Percentiles rank a stretch among this genome's conserved stretches.
phyloP scores from a whole-genome alignment of 2,113 vertebrate genomes.

The Progne subis region DNA sequence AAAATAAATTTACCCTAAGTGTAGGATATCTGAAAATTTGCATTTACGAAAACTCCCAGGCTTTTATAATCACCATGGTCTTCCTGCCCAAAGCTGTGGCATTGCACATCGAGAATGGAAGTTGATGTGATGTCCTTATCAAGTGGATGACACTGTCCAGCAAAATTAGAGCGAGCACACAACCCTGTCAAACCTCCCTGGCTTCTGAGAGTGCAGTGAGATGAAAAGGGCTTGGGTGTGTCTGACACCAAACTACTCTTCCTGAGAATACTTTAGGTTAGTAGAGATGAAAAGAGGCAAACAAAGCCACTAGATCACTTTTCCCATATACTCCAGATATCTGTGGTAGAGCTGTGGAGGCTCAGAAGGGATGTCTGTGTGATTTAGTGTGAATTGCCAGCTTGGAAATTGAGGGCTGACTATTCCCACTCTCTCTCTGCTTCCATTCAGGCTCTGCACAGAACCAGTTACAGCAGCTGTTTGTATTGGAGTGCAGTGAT shows the following conservation, averaged over 20 bases:
- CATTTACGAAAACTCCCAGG: neutral
- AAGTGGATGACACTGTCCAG: neutral
- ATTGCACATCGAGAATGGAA: neutral
- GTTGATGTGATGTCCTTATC: neutral
- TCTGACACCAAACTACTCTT: neutral
- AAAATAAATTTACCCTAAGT: neutral
- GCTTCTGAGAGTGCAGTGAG: neutral
- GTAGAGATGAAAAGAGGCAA: neutral
- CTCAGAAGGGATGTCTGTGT: neutral
- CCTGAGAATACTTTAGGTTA: neutral
- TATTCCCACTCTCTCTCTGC: neutral
- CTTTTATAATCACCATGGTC: neutral
- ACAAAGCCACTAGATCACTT: rapidly evolving
- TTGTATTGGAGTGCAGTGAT: neutral
- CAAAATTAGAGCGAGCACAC: neutral
- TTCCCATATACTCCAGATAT: neutral
- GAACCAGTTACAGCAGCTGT: neutral
- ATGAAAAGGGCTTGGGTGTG: neutral
- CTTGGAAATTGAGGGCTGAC: neutral
- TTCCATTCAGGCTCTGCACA: neutral
- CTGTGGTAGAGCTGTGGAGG: neutral
- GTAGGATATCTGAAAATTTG: neutral
- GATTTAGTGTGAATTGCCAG: neutral
- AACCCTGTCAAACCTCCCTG: neutral
- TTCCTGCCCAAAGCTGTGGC: neutral